Evolutionary conservation across 2,888 invertebrate species (phyloP), one percentile per base, ranked within the genome.

Genomic region (Dryadula phaetusa): DNA sequence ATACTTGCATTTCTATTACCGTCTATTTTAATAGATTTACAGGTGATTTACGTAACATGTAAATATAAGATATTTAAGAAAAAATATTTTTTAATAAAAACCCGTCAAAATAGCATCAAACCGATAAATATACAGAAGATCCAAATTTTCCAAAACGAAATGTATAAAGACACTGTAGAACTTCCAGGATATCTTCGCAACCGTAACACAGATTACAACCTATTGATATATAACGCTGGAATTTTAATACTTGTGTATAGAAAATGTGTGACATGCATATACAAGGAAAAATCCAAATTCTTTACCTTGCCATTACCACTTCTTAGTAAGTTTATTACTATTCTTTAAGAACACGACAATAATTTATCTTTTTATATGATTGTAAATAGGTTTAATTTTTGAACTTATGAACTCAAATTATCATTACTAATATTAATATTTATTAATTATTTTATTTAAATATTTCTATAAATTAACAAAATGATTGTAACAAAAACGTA

Each of bases 381-480:
- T 46, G 10, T 49, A n/a, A 25, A 16, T 25, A 6, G 3, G 14
- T 49, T 49, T 25, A 25, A 7, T 6, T 49, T 8, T 25, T 14
- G 25, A 3, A n/a, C 25, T n/a, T 25, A 25, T 49, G n/a, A 28
- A 49, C 25, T 34, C 8, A 7, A 7, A 34, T 7, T 25, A 25
- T 10, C 1, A 25, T 25, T 28, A 25, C n/a, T 25, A n/a, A 49
- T n/a, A 1, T 28, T 25, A 25, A 22, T 47, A 22, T 49, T 25
- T n/a, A n/a, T n/a, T 49, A 49, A n/a, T 25, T n/a, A 28, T 49
- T 49, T 49, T 49, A 49, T 14, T 49, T 25, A 49, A 25, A 25
- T n/a, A 49, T 8, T 49, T 25, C 14, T 49, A n/a, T n/a, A n/a
- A 49, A 49, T 3, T n/a, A 49, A 25, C 0, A 5, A 25, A 49